These are phyloP conservation scores for Trematomus bernacchii DNA, from an alignment of 2,797 vertebrate species.

Conservation along the genomic window DNA sequence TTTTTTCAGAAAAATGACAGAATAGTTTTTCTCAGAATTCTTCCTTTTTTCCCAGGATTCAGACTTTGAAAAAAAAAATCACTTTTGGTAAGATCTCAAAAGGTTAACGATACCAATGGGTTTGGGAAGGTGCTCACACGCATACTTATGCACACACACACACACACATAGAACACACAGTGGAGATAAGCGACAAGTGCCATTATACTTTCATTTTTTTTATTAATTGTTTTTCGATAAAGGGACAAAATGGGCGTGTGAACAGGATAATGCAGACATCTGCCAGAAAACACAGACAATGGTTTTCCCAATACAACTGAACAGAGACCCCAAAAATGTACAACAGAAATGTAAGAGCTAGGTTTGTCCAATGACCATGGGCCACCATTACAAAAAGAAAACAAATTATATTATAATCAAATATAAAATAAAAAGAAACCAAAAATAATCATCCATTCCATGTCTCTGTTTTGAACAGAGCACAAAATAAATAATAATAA, in stretches of 20 bases:
- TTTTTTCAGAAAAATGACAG: no score
- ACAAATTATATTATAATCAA: slow-evolving; percentile 80
- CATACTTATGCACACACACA: slow-evolving; percentile 35
- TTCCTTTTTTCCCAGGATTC: no score
- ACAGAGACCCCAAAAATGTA: slow-evolving; percentile 98
- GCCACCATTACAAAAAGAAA: slow-evolving; percentile 90
- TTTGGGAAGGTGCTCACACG: background rate
- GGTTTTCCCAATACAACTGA: slow-evolving; percentile 99
- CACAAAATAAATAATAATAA: slow-evolving; percentile 99
- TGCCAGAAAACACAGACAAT: slow-evolving; percentile 99
- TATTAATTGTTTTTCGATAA: slow-evolving; percentile 95
- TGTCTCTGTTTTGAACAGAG: slow-evolving; percentile 99
- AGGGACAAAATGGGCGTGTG: slow-evolving; percentile 99
- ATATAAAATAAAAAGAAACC: slow-evolving; percentile 82
- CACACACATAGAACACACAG: slow-evolving; percentile 47
- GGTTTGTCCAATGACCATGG: slow-evolving; percentile 96
- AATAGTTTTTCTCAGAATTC: no score
- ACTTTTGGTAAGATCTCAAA: no score
- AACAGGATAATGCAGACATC: slow-evolving; percentile 99
- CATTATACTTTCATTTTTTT: slow-evolving; percentile 89
- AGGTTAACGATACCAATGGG: background rate
- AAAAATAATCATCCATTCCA: slow-evolving; percentile 93
- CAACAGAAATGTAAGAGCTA: slow-evolving; percentile 93
- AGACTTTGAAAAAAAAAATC: no score
- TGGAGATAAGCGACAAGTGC: slow-evolving; percentile 66